Conservation (phyloP, 1,140 invertebrate species). For the Brachystomella parvula region DNA sequence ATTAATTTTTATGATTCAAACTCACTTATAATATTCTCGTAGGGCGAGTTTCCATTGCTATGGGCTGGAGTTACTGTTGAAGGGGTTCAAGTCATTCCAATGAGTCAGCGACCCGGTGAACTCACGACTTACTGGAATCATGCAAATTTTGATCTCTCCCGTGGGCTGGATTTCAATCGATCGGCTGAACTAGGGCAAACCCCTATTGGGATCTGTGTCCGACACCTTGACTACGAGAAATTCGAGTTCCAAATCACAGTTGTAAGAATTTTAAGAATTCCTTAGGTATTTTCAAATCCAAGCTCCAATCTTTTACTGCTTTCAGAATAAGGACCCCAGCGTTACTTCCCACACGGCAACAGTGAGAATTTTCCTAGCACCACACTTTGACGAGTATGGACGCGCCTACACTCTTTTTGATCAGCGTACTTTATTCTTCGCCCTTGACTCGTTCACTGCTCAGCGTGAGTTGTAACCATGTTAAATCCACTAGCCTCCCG, state of each 20-base stretch:
- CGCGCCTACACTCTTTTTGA: background rate
- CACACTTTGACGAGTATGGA: background rate
- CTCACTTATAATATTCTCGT: background rate
- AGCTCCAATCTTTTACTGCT: background rate
- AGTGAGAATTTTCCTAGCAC: constrained; percentile 19
- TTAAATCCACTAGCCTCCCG: background rate
- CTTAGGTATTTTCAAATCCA: background rate
- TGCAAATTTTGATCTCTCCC: background rate
- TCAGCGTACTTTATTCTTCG: constrained; percentile 12
- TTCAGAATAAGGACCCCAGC: background rate
- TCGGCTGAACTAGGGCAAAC: constrained; percentile 49
- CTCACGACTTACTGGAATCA: constrained; percentile 18
- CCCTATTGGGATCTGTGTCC: constrained; percentile 45
- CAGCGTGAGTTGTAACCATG: background rate
- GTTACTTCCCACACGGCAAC: background rate
- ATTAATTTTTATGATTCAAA: background rate
- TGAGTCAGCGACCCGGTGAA: background rate
- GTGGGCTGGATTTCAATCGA: constrained; percentile 17
- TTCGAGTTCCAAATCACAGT: constrained; percentile 19
- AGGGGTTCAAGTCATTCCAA: background rate
- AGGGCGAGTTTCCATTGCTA: constrained; percentile 12
- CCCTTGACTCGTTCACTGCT: constrained; percentile 12
- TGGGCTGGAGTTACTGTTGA: background rate
- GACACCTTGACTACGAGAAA: constrained; percentile 22
- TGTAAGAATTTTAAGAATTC: constrained; percentile 11